A percentile compares a stretch with the other conserved stretches of the same genome.
Conservation (phyloP, 2,888 invertebrate genomes). For the Phyllotreta cruciferae region DNA sequence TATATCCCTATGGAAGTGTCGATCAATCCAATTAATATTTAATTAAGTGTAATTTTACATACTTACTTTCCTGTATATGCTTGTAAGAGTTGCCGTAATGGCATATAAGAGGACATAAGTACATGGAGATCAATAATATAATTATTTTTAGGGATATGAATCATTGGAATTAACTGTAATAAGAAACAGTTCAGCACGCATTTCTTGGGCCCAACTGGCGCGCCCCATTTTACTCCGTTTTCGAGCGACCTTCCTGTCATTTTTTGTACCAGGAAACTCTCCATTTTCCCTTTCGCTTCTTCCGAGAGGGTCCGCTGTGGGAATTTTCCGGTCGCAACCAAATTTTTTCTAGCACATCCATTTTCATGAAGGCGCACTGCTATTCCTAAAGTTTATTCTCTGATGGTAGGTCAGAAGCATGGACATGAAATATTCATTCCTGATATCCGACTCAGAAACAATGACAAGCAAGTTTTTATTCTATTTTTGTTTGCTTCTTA, state of each 20-base stretch:
- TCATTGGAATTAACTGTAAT: too few relatives aligned
- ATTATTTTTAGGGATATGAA: too few relatives aligned
- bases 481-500: too few relatives aligned
- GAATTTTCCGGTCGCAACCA: conserved; percentile 47
- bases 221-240: neutral
- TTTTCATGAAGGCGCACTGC: conserved; percentile 45
- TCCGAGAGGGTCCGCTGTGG: conserved; percentile 48
- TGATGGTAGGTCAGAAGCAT: conserved; percentile 13
- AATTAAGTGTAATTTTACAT: too few relatives aligned
- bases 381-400: conserved; percentile 27
- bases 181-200: too few relatives aligned
- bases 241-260: conserved; percentile 6
- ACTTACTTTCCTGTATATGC: too few relatives aligned
- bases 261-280: conserved; percentile 32
- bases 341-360: conserved; percentile 46
- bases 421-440: conserved; percentile 18
- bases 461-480: too few relatives aligned
- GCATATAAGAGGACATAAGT: too few relatives aligned
- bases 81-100: too few relatives aligned
- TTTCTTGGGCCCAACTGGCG: neutral
- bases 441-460: neutral
- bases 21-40: too few relatives aligned
- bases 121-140: too few relatives aligned
- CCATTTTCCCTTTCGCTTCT: conserved; percentile 51
- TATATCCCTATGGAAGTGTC: too few relatives aligned